Base-by-base conservation (phyloP, 2,888 invertebrate species). In the Nephrotoma appendiculata region DNA sequence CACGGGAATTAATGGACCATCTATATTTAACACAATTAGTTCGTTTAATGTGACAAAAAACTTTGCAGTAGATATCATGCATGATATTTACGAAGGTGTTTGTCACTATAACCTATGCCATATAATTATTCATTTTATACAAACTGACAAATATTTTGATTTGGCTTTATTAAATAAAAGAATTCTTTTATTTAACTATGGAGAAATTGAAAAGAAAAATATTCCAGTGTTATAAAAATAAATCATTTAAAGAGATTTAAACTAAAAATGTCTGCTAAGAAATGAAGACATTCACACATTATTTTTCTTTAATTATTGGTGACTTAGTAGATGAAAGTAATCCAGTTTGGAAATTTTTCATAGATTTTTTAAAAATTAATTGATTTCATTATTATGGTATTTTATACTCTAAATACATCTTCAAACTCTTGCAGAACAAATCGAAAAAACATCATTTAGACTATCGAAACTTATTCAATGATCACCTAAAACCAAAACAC, bases 381-480 rank as follows among this genome's bases (percentile, higher is more conserved):
- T 6, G 83, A 83, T n/a, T 6, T 9, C 83, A 19, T 83, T 83
- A 19, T 19, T 83, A 11, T 83, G 83, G 83, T 83, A 83, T 83
- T 6, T 5, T 83, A 83, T 83, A 83, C n/a, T 11, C 19, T 9
- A 83, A 83, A 83, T 31, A 88, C 89, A 89, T 89, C 89, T 89
- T 88, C 88, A 88, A 88, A 88, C 88, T 87, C 88, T 87, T 88
- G 86, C 87, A 87, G 86, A 11, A 12, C 12, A 86, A 86, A 87
- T 87, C 41, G n/a, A 9, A 85, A n/a, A 42, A 48, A 43, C 48
- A 83, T 41, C 83, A 87, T 85, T 42, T 11, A 12, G 41, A 57
- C 42, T 87, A 85, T 57, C 41, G 7, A 45, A 43, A 85, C 85
- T 45, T 87, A 85, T 85, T 85, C 1, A 86, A 87, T 19, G 85